phyloP scores from a whole-genome alignment of 2,113 vertebrate species.

The Tupaia tana region DNA sequence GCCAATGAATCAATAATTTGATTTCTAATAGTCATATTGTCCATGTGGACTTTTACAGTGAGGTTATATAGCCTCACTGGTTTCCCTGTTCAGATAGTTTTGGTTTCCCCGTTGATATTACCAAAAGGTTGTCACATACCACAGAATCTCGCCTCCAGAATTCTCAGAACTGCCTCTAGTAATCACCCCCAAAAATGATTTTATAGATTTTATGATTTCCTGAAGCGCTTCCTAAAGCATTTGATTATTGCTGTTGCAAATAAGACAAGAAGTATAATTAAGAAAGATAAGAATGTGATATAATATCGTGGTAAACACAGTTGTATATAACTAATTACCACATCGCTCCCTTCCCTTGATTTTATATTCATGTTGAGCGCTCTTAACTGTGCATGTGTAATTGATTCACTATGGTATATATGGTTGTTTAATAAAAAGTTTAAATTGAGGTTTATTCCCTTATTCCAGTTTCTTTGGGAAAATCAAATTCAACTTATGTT shows the following conservation, averaged over 20 bases:
- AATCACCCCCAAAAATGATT: neutral
- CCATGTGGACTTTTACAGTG: neutral
- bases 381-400: slow-evolving; percentile 1
- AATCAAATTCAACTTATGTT: slow-evolving; percentile 6
- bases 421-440: slow-evolving; percentile 34
- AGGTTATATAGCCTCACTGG: slow-evolving; percentile 2
- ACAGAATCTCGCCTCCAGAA: neutral
- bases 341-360: slow-evolving; percentile 18
- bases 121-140: neutral
- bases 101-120: neutral
- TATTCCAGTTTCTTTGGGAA: slow-evolving; percentile 45
- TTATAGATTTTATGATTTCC: slow-evolving; percentile 48
- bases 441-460: slow-evolving; percentile 23
- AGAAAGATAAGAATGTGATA: neutral
- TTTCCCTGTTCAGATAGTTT: neutral
- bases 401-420: slow-evolving; percentile 42
- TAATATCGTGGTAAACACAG: neutral
- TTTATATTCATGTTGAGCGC: slow-evolving; percentile 37
- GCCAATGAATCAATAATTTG: neutral
- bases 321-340: neutral
- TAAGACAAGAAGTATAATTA: slow-evolving; percentile 26
- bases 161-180: neutral
- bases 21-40: slow-evolving; percentile 23
- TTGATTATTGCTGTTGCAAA: slow-evolving; percentile 39
- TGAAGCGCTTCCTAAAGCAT: neutral